These are phyloP conservation scores for Spizaetus ornatus DNA, from an alignment of 2,113 vertebrate genomes.

Conservation along the genomic window DNA sequence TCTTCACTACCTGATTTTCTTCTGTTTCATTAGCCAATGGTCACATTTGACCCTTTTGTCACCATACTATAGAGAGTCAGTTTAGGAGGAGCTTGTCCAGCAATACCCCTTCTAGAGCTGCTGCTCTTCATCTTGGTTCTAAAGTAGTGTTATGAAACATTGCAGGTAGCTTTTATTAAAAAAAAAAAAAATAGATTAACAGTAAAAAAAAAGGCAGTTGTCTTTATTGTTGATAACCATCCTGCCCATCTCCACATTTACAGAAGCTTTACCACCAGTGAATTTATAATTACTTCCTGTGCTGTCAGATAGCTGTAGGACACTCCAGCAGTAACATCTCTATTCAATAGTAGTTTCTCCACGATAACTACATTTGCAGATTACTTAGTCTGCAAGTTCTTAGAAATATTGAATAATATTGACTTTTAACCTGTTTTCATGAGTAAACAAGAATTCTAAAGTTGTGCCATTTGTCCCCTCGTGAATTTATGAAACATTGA, in stretches of 20 bases:
- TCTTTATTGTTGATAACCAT: not conserved
- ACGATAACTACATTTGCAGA: not conserved
- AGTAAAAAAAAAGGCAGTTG: rapidly evolving
- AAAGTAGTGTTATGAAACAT: not conserved
- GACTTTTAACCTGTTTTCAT: not conserved
- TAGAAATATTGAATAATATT: not conserved
- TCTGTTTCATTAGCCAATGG: not conserved
- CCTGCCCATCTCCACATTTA: not conserved
- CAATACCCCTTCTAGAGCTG: not conserved
- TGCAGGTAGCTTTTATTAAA: not conserved
- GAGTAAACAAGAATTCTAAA: not conserved
- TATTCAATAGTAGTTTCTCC: not conserved
- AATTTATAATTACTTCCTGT: not conserved
- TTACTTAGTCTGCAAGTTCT: not conserved
- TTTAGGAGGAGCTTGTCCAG: not conserved
- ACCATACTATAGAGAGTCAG: not conserved
- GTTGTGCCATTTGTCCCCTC: not conserved
- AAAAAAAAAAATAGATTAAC: not conserved
- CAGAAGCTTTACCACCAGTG: not conserved
- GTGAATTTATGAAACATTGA: not conserved
- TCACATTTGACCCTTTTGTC: not conserved
- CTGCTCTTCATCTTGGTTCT: not conserved
- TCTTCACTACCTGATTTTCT: not conserved
- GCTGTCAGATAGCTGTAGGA: not conserved
- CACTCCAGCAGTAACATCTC: not conserved